Base-by-base conservation (phyloP, 2,113 vertebrate genomes). In the Sebastes fasciatus region DNA sequence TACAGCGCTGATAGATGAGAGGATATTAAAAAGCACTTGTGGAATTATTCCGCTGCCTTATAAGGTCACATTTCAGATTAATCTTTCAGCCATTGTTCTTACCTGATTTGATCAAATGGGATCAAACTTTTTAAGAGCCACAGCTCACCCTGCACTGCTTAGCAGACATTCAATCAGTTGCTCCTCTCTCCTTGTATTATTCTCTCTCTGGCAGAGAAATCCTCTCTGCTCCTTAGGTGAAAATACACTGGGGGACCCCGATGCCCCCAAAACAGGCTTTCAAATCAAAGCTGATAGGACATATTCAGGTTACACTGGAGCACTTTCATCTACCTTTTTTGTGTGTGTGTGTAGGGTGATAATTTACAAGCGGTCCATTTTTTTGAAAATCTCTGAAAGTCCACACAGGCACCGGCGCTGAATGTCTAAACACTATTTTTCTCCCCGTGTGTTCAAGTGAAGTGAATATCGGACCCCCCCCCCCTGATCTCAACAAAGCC, bases 221-320 rank as follows among this genome's bases (percentile, higher is more conserved):
- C 85, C 80, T 87, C 66, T 63, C 62, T 46, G 61, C 71, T 89
- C 85, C 86, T 89, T 40, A 75, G 80, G 90, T 90, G 86, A 86
- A 93, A 91, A 87, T 84, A 91, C 84, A 70, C 76, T 61, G 6
- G 40, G 77, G 82, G 66, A 83, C 86, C 77, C 81, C 55, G 17
- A n/a, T 65, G 82, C 80, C 86, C 71, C 77, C 62, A 79, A 52
- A 87, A 85, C 77, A 82, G 54, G 63, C 73, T 85, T 84, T 90
- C 84, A 91, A 83, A 89, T 84, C 86, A 82, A 84, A 90, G 80
- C 82, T 55, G 82, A 80, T 82, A 81, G 84, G 86, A 90, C 89
- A 89, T 75, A 82, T 88, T 90, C 84, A 89, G 89, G 84, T 89
- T 89, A 83, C 74, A 69, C 67, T 16, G 42, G 71, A 86, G 72